Evolutionary conservation across 1,140 invertebrate species (phyloP).

Genomic region (Drosophila dunni): DNA sequence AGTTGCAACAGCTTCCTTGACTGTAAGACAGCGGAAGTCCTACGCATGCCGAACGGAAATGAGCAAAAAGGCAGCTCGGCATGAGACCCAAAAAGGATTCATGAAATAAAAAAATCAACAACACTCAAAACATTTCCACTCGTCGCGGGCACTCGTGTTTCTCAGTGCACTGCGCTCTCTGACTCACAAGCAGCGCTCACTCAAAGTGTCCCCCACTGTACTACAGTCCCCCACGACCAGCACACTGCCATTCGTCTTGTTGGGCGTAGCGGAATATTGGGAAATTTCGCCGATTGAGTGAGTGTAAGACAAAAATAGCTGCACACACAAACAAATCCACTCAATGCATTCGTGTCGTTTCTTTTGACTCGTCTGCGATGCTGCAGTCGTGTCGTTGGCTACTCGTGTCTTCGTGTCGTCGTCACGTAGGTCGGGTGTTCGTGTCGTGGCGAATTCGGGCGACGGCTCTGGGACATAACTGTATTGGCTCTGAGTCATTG

Average conservation of each 20-base stretch:
- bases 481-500: slow-evolving; percentile 44
- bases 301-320: slow-evolving; percentile 31
- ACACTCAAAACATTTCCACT: slow-evolving; percentile 20
- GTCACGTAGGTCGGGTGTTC: slow-evolving; percentile 2
- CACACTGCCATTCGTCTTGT: not conserved
- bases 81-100: slow-evolving; percentile 12
- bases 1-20: slow-evolving; percentile 74
- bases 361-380: not conserved
- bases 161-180: not conserved
- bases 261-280: slow-evolving; percentile 17
- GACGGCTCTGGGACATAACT: slow-evolving; percentile 25
- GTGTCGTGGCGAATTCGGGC: slow-evolving; percentile 25
- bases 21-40: slow-evolving; percentile 63
- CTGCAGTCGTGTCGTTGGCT: slow-evolving; percentile 6
- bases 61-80: slow-evolving; percentile 50
- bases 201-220: not conserved
- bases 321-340: not conserved
- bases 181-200: slow-evolving; percentile 31
- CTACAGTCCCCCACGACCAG: slow-evolving; percentile 15
- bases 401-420: not conserved
- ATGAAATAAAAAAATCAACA: slow-evolving; percentile 9
- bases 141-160: not conserved
- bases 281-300: slow-evolving; percentile 24
- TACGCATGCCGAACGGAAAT: slow-evolving; percentile 64
- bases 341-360: slow-evolving; percentile 12